Base-by-base conservation (phyloP, 1,140 invertebrate species). In the Zaprionus capensis region DNA sequence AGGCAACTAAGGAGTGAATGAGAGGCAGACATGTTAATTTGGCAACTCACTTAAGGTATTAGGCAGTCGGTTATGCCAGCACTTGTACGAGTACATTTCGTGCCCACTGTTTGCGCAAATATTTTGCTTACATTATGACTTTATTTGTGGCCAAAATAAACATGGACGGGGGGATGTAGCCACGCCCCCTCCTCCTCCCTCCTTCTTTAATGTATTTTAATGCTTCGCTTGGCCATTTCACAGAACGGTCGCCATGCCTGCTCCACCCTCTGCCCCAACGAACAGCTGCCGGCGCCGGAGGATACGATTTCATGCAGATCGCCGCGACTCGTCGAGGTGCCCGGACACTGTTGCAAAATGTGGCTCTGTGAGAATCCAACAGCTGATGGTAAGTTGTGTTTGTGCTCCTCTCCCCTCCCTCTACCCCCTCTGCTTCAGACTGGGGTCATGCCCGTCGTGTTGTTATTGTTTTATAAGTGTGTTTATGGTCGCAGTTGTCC, bases 161-260 rank as follows among this genome's bases (percentile, higher is more conserved):
- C 73, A 31, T 12, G n/a, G 2, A 9, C 1, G 11, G 57, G 22
- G 31, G 15, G 0, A 5, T 22, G 15, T 6, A 1, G 5, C 41
- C 15, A 7, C 41, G 7, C 41, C 41, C 41, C 9, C n/a, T n/a
- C n/a, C n/a, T n/a, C n/a, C n/a, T n/a, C n/a, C 0, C 41, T 44
- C 2, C 46, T 22, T 5, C n/a, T 81, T 70, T 79, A 82, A 84
- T 80, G 78, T 91, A 86, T 87, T 82, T 91, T 80, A 90, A 90
- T 88, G 81, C 57, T 31, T 12, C 20, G 20, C 62, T 62, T 62
- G 62, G 53, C 46, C 44, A 56, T 24, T 28, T 81, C 75, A 31
- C 91, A 95, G 95, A 95, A 95, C 87, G 95, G 96, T 3, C 95
- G 95, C 20, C 96, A 96, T 92, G 96, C 95, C 22, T 97, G 96